Base-by-base conservation (phyloP, 2,797 vertebrate genomes). In the Hemitrygon akajei region DNA sequence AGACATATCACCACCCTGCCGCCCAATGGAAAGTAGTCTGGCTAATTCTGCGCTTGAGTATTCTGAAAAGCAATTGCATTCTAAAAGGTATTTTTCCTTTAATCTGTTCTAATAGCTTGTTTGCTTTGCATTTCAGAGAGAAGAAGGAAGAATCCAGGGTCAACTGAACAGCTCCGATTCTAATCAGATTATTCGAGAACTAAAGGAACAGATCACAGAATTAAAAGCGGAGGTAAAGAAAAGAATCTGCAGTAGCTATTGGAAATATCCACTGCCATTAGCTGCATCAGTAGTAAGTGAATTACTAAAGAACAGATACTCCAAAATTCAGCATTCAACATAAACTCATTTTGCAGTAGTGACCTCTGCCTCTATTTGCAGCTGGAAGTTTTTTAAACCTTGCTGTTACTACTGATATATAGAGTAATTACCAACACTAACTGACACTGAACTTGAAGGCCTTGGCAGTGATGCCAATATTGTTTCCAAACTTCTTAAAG, bases 121-220 rank as follows among this genome's bases (percentile, higher is more conserved):
- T 89, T 91, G 71, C n/a, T 69, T 94, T 93, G 94, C 94, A 94
- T 94, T 14, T 86, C 25, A 40, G 98, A 98, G 98, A 94, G 98
- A 99, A 94, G 98, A 98, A 95, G 98, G 98, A 16, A 96, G 97
- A 95, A 98, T 99, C 95, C 98, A 99, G 95, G 98, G 98, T 87
- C 98, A 99, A 95, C 96, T 99, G 94, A 98, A 99, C 96, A 97
- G 98, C 96, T 99, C 98, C 0, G 98, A 99, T 95, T 98, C 98
- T 58, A 97, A 97, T 40, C 98, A 99, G 96, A 98, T 99, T 95
- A 98, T 99, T 95, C 97, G 96, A 4, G 97, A 98, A 95, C 97
- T 99, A 75, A 97, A 98, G 95, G 98, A 98, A 95, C 98, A 99
- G 95, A 99, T 99, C 20, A 95, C 97, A 25, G 98, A 99, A 95